Evolutionary conservation across 2,113 vertebrate species (phyloP), one percentile per base, ranked within the genome.

Genomic region (Pardalotus punctatus): DNA sequence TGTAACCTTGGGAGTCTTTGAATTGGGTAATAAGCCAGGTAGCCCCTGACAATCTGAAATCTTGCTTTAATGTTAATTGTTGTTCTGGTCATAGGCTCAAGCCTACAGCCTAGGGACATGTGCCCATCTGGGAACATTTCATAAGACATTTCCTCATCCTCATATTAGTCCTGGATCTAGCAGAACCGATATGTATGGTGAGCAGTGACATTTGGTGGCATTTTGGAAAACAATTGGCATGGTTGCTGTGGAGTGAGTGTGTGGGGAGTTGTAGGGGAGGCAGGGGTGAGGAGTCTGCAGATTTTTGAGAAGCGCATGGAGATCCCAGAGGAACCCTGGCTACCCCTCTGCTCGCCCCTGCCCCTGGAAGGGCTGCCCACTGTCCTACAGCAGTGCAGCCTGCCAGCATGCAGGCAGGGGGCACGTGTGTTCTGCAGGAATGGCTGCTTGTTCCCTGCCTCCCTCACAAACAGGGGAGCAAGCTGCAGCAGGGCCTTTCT

Each of bases 181-280:
- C 38, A 76, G 47, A 5, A 6, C 38, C 1, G 1, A 3, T 48
- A 36, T 2, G 3, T 33, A 40, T 0, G 7, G 6, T 43, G 12
- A 79, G 3, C 82, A 92, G 61, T 64, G 70, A 67, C 19, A 54
- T 43, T 94, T 60, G 36, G 13, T 61, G 36, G 28, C 14, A 14
- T 64, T 86, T 92, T 56, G 53, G 43, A 72, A 90, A 67, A 48
- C 0, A 5, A 8, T 35, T 51, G 21, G 5, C 14, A 5, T 45
- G 17, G 35, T 38, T 36, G 22, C 23, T 54, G 35, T 35, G 35
- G 33, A 51, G 45, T 40, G 61, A 62, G 12, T 5, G 5, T 35
- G 24, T 1, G 2, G 19, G 35, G 33, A 35, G 5, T 9, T 54
- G 29, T 38, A 71, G 53, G 31, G 16, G n/a, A 8, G 3, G 8